Conservation (phyloP, 2,888 invertebrate species). For the Conops quadrifasciatus region DNA sequence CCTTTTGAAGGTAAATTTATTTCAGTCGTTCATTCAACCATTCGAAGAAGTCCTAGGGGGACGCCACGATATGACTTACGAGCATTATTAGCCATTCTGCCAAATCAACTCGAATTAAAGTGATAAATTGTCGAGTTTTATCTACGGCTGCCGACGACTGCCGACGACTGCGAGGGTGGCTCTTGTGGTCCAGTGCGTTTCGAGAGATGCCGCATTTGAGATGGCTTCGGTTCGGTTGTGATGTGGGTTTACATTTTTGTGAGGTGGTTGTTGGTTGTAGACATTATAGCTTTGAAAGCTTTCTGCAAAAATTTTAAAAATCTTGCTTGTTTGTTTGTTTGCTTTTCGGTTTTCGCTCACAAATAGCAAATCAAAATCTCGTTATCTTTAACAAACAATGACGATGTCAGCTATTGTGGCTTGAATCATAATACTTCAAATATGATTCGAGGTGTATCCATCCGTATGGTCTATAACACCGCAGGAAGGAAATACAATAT, state of each 20-base stretch:
- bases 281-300: neutral
- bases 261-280: neutral
- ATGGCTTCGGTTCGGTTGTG: no score
- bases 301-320: neutral
- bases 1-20: no score
- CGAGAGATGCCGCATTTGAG: no score
- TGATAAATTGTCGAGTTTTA: slow-evolving; percentile 40
- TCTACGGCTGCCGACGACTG: slow-evolving; percentile 7
- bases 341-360: no score
- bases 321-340: no score
- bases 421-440: no score
- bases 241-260: no score
- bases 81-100: slow-evolving; percentile 41
- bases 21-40: no score
- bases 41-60: slow-evolving; percentile 25
- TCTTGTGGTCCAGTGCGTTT: no score
- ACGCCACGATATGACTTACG: slow-evolving; percentile 34
- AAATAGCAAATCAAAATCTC: no score
- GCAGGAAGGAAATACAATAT: neutral
- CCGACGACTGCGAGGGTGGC: neutral
- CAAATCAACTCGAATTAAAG: slow-evolving; percentile 43
- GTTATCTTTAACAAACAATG: neutral
- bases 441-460: no score
- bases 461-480: no score
- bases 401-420: neutral